A percentile compares a stretch with the other conserved stretches of the same genome.
Evolutionary conservation across 2,113 vertebrate genomes (phyloP).

Genomic region (Hippopotamus amphibius): DNA sequence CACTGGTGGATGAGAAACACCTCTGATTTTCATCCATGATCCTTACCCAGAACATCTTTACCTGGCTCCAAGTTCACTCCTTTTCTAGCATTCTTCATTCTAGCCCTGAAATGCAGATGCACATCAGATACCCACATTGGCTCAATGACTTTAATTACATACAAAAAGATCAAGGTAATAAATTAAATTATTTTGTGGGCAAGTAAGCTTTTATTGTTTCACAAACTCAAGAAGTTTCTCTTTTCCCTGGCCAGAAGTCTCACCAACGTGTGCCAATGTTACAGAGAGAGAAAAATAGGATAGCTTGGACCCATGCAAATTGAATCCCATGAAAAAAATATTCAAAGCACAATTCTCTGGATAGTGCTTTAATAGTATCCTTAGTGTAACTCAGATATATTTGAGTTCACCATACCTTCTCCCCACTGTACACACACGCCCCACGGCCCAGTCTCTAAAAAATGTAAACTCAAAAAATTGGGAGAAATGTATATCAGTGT

Average conservation of each 20-base stretch:
- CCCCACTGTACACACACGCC: background rate
- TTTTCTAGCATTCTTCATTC: background rate
- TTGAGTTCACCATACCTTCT: background rate
- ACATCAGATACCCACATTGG: background rate
- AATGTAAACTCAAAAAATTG: conserved; percentile 39
- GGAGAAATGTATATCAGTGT: conserved; percentile 18
- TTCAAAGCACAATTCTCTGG: background rate
- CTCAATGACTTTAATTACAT: background rate
- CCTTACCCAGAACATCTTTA: background rate
- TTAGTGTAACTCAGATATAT: background rate
- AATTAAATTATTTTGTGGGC: background rate
- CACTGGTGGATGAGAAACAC: background rate
- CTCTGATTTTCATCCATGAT: background rate
- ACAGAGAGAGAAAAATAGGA: background rate
- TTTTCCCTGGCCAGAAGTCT: background rate
- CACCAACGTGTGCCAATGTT: background rate
- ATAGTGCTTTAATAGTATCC: background rate
- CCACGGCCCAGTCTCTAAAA: background rate
- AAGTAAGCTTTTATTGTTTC: background rate
- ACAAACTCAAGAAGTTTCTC: background rate
- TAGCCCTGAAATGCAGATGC: background rate
- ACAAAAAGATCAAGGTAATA: background rate
- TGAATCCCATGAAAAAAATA: background rate
- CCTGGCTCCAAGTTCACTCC: background rate
- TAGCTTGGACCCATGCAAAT: background rate